Base-by-base conservation (phyloP, 2,797 vertebrate genomes). In the Cynodonichthys magdalenae region DNA sequence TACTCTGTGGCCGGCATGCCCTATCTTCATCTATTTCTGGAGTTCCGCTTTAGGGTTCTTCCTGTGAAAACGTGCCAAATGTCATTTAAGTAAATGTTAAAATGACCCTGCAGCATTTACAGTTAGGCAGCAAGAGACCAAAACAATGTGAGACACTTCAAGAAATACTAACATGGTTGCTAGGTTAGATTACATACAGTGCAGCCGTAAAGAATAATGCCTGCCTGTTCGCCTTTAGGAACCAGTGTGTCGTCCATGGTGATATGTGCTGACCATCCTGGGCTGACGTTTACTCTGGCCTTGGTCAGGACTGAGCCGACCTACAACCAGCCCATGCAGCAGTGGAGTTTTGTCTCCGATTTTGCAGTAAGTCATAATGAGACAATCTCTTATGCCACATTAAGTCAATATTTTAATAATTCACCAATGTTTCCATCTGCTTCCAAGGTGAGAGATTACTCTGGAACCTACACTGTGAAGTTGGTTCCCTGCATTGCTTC, bases 321-420 rank as follows among this genome's bases (percentile, higher is more conserved):
- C 0, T 95, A 95, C 88, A 93, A 94, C 80, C 94, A 94, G 75
- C 94, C 95, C 53, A 93, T 94, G 90, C 95, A 95, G 84, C 94
- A 94, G 71, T 95, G 94, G 95, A 95, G 90, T 65, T 96, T 95
- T 53, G 74, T 94, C 62, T 95, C 95, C 0, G 93, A 95, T 85
- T 95, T 95, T 74, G 93, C 95, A 51, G 94, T 95, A 85, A 92
- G 94, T 92, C 36, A 9, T 18, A 9, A 1, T 5, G 3, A 6
- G 41, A 48, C 19, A 10, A 2, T 24, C 10, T 11, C 27, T 59
- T 20, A 7, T 14, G 6, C 1, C 36, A 39, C 36, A 39, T 0
- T 7, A 4, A 41, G 63, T 28, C 14, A 9, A 57, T 47, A 5
- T 27, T 5, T 18, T 18, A 8, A 44, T 17, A 34, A 47, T 15